phyloP scores from a whole-genome alignment of 2,113 vertebrate species.

The Oreochromis spilurus region DNA sequence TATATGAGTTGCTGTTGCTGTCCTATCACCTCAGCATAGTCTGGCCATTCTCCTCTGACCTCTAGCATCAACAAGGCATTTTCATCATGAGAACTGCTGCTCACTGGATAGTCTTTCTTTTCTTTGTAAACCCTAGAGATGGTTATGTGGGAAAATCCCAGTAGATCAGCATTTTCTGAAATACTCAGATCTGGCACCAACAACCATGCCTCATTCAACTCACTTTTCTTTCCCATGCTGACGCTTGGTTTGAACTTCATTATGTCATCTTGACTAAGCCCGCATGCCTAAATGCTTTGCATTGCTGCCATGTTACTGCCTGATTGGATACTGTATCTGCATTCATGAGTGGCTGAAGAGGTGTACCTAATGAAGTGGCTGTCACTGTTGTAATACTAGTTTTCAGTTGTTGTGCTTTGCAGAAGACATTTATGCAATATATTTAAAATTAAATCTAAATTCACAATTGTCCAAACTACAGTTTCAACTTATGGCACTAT shows the following conservation, averaged over 20 bases:
- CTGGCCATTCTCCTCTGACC: not conserved
- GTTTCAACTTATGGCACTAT: not conserved
- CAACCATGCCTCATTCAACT: not conserved
- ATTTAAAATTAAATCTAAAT: not conserved
- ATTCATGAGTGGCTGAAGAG: not conserved
- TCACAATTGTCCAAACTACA: not conserved
- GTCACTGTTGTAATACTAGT: not conserved
- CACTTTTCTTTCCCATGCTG: not conserved
- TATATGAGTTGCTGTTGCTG: not conserved
- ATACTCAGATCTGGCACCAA: not conserved
- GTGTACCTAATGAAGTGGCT: not conserved
- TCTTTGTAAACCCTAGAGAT: not conserved
- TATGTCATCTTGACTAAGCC: not conserved
- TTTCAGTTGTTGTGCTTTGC: not conserved
- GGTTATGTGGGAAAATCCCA: not conserved
- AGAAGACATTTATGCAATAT: not conserved
- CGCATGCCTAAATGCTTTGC: not conserved
- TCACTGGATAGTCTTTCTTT: not conserved
- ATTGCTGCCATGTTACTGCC: not conserved
- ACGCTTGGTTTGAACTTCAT: not conserved
- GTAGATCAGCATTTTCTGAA: not conserved
- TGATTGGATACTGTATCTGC: not conserved
- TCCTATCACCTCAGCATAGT: not conserved
- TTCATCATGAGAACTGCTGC: not conserved
- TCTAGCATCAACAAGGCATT: not conserved